A percentile compares a stretch with the other conserved stretches of the same genome.
Conservation (phyloP, 2,797 vertebrate species). For the Sebastes goodei region DNA sequence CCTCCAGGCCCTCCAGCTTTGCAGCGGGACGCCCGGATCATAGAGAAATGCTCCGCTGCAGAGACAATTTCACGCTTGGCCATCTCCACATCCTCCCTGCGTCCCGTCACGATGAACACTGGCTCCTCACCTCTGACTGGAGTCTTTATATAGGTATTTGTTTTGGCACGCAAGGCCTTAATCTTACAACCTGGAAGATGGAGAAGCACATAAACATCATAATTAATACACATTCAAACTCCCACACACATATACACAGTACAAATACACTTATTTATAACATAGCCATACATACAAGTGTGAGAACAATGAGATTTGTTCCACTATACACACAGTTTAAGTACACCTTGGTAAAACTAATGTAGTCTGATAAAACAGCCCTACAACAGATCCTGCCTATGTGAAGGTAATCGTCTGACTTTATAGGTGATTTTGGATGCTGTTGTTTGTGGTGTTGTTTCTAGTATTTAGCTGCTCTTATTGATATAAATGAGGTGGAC, state of each 20-base stretch:
- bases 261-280: background rate
- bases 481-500: background rate
- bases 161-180: conserved; percentile 96
- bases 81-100: conserved; percentile 97
- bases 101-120: conserved; percentile 94
- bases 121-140: conserved; percentile 96
- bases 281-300: background rate
- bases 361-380: background rate
- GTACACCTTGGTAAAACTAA: background rate
- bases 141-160: conserved; percentile 98
- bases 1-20: conserved; percentile 83
- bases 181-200: conserved; percentile 92
- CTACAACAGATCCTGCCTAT: background rate
- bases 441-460: background rate
- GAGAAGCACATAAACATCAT: background rate
- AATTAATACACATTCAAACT: background rate
- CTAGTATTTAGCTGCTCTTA: background rate
- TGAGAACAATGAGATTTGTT: background rate
- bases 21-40: conserved; percentile 95
- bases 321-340: background rate
- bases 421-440: background rate
- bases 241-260: too few relatives aligned
- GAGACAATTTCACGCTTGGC: conserved; percentile 97
- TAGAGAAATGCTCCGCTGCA: conserved; percentile 95
- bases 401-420: background rate